Percentiles rank a stretch among this genome's conserved stretches.
Evolutionary conservation across 2,113 vertebrate genomes (phyloP).

Genomic region (Hippolais icterina): DNA sequence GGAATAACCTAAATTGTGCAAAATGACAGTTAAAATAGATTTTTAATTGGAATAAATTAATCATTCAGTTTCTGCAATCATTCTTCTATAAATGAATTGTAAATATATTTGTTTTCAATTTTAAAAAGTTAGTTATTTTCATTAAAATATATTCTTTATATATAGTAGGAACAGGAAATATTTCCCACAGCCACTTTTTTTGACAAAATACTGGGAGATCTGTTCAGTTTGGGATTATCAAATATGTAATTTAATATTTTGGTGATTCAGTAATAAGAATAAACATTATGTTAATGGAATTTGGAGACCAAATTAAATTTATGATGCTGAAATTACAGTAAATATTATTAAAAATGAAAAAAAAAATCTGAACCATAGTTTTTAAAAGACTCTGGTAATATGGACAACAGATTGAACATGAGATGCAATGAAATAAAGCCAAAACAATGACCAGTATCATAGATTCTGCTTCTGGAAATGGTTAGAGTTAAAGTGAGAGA

Average conservation of each 20-base stretch:
- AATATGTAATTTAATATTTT: not conserved
- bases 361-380: rapidly evolving
- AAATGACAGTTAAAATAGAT: not conserved
- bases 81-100: not conserved
- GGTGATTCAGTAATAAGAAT: not conserved
- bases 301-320: not conserved
- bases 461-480: not conserved
- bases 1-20: not conserved
- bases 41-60: not conserved
- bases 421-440: not conserved
- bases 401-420: not conserved
- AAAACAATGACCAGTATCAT: not conserved
- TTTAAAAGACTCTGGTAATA: not conserved
- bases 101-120: not conserved
- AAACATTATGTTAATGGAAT: not conserved
- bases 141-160: not conserved
- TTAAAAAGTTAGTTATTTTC: not conserved
- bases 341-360: not conserved
- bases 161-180: not conserved
- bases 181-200: not conserved
- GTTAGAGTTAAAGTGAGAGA: not conserved
- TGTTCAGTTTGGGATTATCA: not conserved
- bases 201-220: not conserved
- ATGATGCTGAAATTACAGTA: not conserved
- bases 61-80: not conserved